A percentile compares a stretch with the other conserved stretches of the same genome.
phyloP scores from a whole-genome alignment of 2,113 vertebrate species.

The Callochromis pleurospilus region DNA sequence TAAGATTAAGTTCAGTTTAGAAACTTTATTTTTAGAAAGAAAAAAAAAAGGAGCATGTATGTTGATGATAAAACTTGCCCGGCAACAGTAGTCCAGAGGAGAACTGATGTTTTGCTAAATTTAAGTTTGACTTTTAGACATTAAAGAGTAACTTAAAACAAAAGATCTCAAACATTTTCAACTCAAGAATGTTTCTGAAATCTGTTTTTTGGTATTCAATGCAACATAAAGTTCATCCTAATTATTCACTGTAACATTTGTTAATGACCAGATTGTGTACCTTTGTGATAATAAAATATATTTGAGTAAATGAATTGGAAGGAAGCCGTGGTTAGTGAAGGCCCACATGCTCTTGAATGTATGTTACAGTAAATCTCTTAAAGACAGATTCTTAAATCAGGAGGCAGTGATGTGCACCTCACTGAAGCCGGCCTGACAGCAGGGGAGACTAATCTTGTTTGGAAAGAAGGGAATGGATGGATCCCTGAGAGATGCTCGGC shows the following conservation, averaged over 20 bases:
- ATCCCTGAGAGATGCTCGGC: constrained; percentile 23
- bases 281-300: not conserved
- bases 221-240: not conserved
- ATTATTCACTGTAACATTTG: not conserved
- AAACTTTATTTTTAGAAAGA: not conserved
- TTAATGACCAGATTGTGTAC: not conserved
- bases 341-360: not conserved
- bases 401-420: constrained; percentile 45
- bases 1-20: not conserved
- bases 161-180: not conserved
- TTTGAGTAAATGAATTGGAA: not conserved
- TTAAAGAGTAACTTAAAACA: not conserved
- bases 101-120: not conserved
- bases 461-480: constrained; percentile 5
- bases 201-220: not conserved
- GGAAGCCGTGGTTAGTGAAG: not conserved
- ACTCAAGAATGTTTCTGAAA: not conserved
- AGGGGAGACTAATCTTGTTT: constrained; percentile 51
- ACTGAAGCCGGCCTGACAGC: constrained; percentile 41
- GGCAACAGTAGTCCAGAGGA: not conserved
- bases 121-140: not conserved
- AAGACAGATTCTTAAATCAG: constrained; percentile 18
- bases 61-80: not conserved
- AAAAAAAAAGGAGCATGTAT: not conserved
- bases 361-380: not conserved